phyloP scores from a whole-genome alignment of 64 coral and sea anemone species.

The Porites lutea region DNA sequence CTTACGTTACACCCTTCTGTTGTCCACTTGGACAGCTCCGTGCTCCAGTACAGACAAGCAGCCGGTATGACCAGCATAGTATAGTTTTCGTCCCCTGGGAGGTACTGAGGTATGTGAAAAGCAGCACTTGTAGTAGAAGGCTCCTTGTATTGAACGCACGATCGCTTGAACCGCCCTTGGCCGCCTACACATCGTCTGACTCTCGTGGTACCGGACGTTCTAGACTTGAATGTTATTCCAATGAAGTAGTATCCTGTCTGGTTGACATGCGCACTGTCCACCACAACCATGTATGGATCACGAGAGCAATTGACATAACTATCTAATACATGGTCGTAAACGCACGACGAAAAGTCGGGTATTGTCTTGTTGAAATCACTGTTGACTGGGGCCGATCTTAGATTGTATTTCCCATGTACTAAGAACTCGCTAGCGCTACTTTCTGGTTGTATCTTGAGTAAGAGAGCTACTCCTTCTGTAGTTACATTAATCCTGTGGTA shows the following conservation, averaged over 20 bases:
- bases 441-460: conserved; percentile 39
- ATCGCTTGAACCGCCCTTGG: background rate
- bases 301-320: background rate
- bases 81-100: background rate
- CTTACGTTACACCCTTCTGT: conserved; percentile 50
- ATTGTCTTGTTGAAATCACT: background rate
- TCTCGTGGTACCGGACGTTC: background rate
- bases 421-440: background rate
- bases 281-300: background rate
- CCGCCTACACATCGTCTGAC: background rate
- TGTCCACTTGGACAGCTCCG: background rate
- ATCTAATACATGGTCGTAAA: background rate
- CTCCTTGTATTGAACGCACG: conserved; percentile 18
- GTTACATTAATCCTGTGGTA: conserved; percentile 10
- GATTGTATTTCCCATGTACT: background rate
- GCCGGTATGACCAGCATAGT: conserved; percentile 6
- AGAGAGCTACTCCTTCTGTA: background rate
- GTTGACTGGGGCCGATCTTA: background rate
- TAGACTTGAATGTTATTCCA: background rate
- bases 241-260: background rate
- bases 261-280: background rate
- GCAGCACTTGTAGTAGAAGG: background rate
- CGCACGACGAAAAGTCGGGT: conserved; percentile 19
- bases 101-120: background rate
- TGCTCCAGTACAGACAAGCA: conserved; percentile 53